phyloP scores from a whole-genome alignment of 2,888 invertebrate genomes.

The Phyllotreta cruciferae region DNA sequence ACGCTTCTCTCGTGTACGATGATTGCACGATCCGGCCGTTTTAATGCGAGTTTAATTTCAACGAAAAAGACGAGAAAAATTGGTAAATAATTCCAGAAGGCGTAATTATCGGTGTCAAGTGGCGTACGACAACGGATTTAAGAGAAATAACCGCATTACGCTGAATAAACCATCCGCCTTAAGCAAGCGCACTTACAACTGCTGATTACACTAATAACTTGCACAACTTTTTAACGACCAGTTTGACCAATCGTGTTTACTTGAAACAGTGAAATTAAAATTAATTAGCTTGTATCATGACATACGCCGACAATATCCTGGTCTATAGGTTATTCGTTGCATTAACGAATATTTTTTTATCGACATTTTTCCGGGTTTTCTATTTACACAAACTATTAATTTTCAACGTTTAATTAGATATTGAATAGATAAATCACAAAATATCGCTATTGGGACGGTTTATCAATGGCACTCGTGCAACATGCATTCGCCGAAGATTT shows the following conservation, averaged over 20 bases:
- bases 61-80: conserved; percentile 27
- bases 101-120: conserved; percentile 6
- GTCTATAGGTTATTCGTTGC: too few species aligned
- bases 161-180: conserved; percentile 6
- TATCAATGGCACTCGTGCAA: conserved; percentile 3
- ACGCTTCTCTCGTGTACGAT: conserved; percentile 31
- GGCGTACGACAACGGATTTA: conserved; percentile 10
- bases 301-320: background rate
- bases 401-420: background rate
- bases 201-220: conserved; percentile 9
- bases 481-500: conserved; percentile 1
- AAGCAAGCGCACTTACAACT: background rate
- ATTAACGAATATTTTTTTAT: too few species aligned
- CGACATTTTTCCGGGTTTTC: too few species aligned
- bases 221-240: conserved; percentile 5
- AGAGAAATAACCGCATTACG: conserved; percentile 5
- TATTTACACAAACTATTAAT: too few species aligned
- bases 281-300: conserved; percentile 10
- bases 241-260: conserved; percentile 7
- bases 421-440: background rate
- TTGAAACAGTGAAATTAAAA: conserved; percentile 7
- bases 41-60: conserved; percentile 36
- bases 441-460: conserved; percentile 1
- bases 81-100: background rate
- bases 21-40: conserved; percentile 17